Percentiles rank a stretch among this genome's conserved stretches.
These are phyloP conservation scores for Triplophysa tibetana DNA, from an alignment of 2,113 vertebrate genomes.

Conservation along the genomic window DNA sequence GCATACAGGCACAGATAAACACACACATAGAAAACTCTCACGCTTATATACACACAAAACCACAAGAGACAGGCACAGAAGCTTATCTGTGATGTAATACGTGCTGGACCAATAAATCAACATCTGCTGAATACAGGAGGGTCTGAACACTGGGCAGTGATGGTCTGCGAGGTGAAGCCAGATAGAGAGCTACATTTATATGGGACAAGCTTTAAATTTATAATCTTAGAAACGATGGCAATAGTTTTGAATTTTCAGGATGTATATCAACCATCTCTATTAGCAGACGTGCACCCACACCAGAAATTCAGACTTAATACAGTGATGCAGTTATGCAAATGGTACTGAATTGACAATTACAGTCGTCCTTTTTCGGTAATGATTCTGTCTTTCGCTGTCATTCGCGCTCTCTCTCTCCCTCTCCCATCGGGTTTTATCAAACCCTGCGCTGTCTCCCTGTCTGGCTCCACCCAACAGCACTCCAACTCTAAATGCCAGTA, in stretches of 20 bases:
- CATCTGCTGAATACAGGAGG: neutral
- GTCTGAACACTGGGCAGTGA: conserved; percentile 40
- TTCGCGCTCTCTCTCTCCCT: neutral
- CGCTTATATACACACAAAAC: neutral
- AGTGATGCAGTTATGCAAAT: conserved; percentile 14
- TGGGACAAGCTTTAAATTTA: neutral
- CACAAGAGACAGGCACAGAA: conserved; percentile 37
- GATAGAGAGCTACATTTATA: conserved; percentile 22
- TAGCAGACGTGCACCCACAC: neutral
- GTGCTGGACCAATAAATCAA: neutral
- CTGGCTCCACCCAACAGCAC: conserved; percentile 33
- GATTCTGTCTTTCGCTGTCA: neutral
- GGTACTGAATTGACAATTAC: conserved; percentile 12
- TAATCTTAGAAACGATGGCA: conserved; percentile 13
- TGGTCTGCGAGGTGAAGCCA: neutral
- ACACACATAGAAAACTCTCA: neutral
- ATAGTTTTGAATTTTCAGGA: neutral
- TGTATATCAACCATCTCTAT: neutral
- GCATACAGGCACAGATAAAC: conserved; percentile 6
- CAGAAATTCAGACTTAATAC: conserved; percentile 13
- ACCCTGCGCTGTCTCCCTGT: conserved; percentile 16
- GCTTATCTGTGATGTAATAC: conserved; percentile 25
- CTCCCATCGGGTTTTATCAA: conserved; percentile 21
- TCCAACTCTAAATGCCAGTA: conserved; percentile 35
- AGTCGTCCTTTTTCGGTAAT: conserved; percentile 13